These are phyloP conservation scores for Lagocephalus sceleratus DNA, from an alignment of 2,797 vertebrate species.

Conservation along the genomic window DNA sequence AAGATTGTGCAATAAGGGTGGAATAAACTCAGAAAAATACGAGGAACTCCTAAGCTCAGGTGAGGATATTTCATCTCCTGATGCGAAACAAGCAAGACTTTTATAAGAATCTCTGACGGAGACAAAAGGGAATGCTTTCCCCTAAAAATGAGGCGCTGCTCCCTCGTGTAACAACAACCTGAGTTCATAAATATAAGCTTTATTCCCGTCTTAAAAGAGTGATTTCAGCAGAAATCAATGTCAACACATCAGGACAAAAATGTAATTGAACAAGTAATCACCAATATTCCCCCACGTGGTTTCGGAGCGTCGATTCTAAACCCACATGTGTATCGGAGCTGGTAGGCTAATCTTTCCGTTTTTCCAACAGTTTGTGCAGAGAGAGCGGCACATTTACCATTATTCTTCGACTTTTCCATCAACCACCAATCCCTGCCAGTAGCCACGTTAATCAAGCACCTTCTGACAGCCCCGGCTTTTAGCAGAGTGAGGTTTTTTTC, in stretches of 20 bases:
- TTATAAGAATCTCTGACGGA: background rate
- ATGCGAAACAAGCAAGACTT: background rate
- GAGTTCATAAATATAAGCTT: conserved; percentile 1
- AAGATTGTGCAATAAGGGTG: background rate
- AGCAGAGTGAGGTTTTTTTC: no score
- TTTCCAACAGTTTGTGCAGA: no score
- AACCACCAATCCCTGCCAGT: no score
- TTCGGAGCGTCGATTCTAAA: background rate
- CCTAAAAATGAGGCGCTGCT: background rate
- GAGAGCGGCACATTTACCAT: no score
- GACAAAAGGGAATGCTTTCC: background rate
- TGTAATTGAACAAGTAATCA: background rate
- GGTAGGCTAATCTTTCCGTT: no score
- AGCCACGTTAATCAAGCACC: no score
- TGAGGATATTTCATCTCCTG: background rate
- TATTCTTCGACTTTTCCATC: no score
- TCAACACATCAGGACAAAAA: background rate
- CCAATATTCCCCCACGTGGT: no score
- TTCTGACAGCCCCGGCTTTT: no score
- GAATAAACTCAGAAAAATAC: background rate
- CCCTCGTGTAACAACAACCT: background rate
- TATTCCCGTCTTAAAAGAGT: conserved; percentile 9
- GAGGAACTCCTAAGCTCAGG: background rate
- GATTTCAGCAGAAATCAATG: conserved; percentile 11
- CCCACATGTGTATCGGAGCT: no score